Evolutionary conservation across 2,113 vertebrate genomes (phyloP).

Genomic region (Semnornis frantzii): DNA sequence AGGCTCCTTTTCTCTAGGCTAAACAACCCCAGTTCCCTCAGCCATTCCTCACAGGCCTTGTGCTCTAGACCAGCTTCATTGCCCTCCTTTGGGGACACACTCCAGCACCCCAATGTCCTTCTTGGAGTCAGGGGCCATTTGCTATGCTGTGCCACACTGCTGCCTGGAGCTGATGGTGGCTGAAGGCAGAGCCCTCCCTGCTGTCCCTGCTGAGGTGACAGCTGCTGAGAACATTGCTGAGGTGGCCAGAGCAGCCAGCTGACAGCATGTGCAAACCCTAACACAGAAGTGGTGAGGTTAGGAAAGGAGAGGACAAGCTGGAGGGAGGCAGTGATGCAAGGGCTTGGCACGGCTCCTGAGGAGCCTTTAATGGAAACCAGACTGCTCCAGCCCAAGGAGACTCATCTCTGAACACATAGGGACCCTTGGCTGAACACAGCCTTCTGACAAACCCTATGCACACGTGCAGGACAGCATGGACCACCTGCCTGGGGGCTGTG

Average conservation of each 20-base stretch:
- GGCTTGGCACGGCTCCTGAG: not conserved
- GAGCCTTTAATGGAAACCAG: slow-evolving; percentile 44
- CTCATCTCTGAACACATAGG: not conserved
- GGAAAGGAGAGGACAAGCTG: not conserved
- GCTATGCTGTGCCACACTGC: not conserved
- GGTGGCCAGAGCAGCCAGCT: not conserved
- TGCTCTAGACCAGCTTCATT: no score
- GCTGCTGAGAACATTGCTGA: not conserved
- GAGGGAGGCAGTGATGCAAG: not conserved
- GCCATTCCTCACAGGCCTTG: no score
- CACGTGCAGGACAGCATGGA: not conserved
- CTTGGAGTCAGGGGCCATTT: not conserved
- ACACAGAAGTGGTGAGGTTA: not conserved
- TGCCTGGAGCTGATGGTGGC: no score
- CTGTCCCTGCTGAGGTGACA: not conserved
- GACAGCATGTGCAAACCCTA: rapidly evolving
- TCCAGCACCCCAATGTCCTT: not conserved
- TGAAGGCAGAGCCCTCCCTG: not conserved
- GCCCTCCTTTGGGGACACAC: no score
- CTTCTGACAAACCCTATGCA: not conserved
- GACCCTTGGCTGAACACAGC: not conserved
- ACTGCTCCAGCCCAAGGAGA: not conserved
- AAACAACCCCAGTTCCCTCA: no score
- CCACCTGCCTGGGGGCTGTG: rapidly evolving
- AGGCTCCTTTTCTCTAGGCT: no score